phyloP scores from a whole-genome alignment of 2,888 invertebrate species.

The Xanthia icteritia region DNA sequence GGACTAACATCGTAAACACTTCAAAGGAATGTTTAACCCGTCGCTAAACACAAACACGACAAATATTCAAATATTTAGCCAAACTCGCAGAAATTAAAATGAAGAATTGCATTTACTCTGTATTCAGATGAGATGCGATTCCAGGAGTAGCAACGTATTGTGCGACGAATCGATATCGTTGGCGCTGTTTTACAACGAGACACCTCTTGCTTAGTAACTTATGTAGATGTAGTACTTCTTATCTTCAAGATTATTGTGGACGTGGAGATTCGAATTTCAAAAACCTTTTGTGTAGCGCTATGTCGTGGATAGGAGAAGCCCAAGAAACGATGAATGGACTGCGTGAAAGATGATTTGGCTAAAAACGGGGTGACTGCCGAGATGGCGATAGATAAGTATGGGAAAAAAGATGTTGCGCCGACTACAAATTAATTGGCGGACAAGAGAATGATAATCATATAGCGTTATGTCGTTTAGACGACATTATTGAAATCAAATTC shows the following conservation, averaged over 20 bases:
- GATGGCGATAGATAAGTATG: not conserved
- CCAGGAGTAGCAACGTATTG: slow-evolving; percentile 59
- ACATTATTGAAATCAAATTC: not conserved
- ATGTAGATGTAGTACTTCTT: slow-evolving; percentile 8
- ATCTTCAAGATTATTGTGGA: slow-evolving; percentile 21
- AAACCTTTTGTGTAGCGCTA: not conserved
- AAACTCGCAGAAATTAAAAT: slow-evolving; percentile 21
- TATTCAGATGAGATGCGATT: slow-evolving; percentile 51
- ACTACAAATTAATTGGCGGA: no score
- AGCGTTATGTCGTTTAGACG: not conserved
- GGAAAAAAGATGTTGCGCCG: not conserved
- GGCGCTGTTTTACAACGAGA: slow-evolving; percentile 57
- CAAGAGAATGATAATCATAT: not conserved
- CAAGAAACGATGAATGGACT: not conserved
- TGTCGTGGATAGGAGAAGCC: not conserved
- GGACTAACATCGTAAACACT: not conserved
- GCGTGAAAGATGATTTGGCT: not conserved
- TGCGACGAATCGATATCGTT: slow-evolving; percentile 56
- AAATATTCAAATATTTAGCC: not conserved
- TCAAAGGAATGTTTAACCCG: not conserved
- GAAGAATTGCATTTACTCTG: slow-evolving; percentile 42
- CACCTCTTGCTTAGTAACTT: slow-evolving; percentile 37
- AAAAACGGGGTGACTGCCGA: not conserved
- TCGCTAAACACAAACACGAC: not conserved
- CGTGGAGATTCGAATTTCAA: not conserved